Percentiles rank a stretch among this genome's conserved stretches.
These are phyloP conservation scores for Apogon hyalosoma DNA, from an alignment of 2,797 vertebrate genomes.

Conservation along the genomic window DNA sequence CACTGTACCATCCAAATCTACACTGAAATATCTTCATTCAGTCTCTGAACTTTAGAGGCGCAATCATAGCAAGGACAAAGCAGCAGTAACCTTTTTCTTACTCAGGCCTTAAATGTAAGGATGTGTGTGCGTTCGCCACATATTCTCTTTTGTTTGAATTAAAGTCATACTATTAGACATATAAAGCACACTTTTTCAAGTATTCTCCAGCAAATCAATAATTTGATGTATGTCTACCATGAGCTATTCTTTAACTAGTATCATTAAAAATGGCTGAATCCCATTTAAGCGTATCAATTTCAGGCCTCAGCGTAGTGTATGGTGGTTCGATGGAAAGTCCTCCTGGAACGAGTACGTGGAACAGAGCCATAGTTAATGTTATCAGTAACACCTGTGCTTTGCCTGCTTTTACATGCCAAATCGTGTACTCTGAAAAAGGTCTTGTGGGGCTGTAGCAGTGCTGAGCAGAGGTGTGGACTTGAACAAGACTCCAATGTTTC, in stretches of 20 bases:
- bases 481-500: too few relatives aligned
- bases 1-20: slow-evolving; percentile 43
- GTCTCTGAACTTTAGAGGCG: slow-evolving; percentile 35
- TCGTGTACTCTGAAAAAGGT: too few relatives aligned
- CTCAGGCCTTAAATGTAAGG: slow-evolving; percentile 23
- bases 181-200: not conserved
- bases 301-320: too few relatives aligned
- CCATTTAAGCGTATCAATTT: too few relatives aligned
- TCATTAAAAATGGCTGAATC: too few relatives aligned
- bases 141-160: too few relatives aligned
- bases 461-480: too few relatives aligned
- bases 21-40: slow-evolving; percentile 51
- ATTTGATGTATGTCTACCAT: not conserved
- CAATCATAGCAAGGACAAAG: slow-evolving; percentile 17
- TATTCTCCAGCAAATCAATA: not conserved
- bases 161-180: slow-evolving; percentile 19
- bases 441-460: slow-evolving; percentile 25
- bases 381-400: too few relatives aligned
- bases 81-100: slow-evolving; percentile 4
- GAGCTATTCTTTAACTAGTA: not conserved
- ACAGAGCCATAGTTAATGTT: too few relatives aligned
- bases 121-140: slow-evolving; percentile 1
- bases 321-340: too few relatives aligned
- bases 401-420: too few relatives aligned
- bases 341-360: slow-evolving; percentile 24